Base-by-base conservation (phyloP, 2,888 invertebrate species). In the Drosophila kanekoi region DNA sequence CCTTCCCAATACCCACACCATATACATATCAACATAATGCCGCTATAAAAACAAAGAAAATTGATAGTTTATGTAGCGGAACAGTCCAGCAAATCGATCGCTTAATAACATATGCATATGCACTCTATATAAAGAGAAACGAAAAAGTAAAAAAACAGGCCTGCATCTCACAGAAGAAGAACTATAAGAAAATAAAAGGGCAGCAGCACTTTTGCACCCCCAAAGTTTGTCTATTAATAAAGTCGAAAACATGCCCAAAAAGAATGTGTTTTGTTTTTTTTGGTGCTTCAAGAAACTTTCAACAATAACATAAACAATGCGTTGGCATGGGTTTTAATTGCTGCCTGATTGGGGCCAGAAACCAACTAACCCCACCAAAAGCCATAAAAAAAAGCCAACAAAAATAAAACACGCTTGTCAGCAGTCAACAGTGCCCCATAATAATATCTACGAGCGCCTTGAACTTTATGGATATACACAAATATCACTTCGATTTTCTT, bases 311-410 rank as follows among this genome's bases (percentile, higher is more conserved):
- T 86, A 84, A 87, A 85, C 88, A 84, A 82, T 66, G 74, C 81
- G 78, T 52, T 57, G 77, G 45, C 40, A 43, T 58, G 44, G 32
- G 33, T 57, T 67, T 72, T 63, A 77, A 72, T 68, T 77, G 73
- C 48, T 59, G 75, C 48, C 73, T 77, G 75, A 75, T 75, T 75
- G 75, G 68, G 61, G 53, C 77, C 66, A 48, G 56, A 66, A 77
- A 28, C 20, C 56, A 4, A 11, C 41, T 11, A 32, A 48, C 45
- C 59, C 58, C 57, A 28, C 51, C 20, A 41, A 67, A 73, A 67
- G 72, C 68, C 81, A 74, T 83, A 80, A 86, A 83, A 80, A 28
- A 82, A 83, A 75, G 68, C 75, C 86, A 85, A 78, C 86, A 69
- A 70, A 85, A 86, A 74, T 72, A 65, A 74, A 74, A 61, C 71